Base-by-base conservation (phyloP, 1,140 invertebrate species). In the Papilio polyxenes region DNA sequence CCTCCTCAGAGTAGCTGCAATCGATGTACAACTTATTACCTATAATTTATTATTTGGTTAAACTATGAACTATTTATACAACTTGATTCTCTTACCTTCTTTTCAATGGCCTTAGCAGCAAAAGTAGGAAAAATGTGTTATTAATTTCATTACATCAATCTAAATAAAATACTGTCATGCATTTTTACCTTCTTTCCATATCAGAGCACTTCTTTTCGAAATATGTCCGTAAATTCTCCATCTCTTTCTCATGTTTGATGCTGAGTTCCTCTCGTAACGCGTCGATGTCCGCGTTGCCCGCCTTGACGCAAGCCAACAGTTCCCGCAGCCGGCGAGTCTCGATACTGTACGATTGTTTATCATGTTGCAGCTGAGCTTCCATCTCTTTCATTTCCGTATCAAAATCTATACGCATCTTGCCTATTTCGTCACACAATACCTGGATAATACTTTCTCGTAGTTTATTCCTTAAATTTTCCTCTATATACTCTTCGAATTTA, bases 161-260 rank as follows among this genome's bases (percentile, higher is more conserved):
- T 82, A 69, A 75, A 78, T 31, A 81, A 78, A 79, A 80, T 82
- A 65, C 49, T 53, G 9, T 44, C 13, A 53, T 77, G 10, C 75
- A 75, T 75, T n/a, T 37, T 94, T 91, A 97, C 95, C 97, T 96
- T 87, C 97, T 97, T 89, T 97, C 96, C 91, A 97, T 95, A 85
- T 97, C 96, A 0, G 96, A 95, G 88, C 97, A 97, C 89, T 97
- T 97, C 88, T 96, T 95, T 83, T 97, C 97, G 87, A 97, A 98
- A 86, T 97, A 98, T 2, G 95, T 97, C 72, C 97, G 95, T 31
- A 97, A 86, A 84, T 97, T 96, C 88, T 97, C 97, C 96, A 97
- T 96, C 89, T 98, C 96, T 80, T 96, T 96, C 17, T 95, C 92
- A 89, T 97, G 97, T 83, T 96, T 96, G 11, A 87, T 87, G 80